Base-by-base conservation (phyloP, 1,140 invertebrate genomes). In the Zaprionus africanus region DNA sequence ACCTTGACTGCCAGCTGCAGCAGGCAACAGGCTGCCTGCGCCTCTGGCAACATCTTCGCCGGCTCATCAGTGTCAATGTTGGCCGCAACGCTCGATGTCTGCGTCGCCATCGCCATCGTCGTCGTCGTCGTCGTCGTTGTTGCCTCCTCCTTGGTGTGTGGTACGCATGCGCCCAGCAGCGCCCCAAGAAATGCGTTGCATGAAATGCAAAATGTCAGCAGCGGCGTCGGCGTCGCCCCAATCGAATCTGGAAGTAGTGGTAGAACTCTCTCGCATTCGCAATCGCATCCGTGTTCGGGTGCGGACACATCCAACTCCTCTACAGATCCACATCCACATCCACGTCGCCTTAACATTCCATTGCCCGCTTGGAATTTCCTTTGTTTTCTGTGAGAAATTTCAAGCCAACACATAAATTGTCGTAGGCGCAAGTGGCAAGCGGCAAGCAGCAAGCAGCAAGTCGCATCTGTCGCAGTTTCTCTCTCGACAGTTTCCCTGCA, bases 201-300 rank as follows among this genome's bases (percentile, higher is more conserved):
- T 82, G 90, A 91, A 91, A 91, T 91, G 90, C 90, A 91, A 91
- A 91, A 91, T 91, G 90, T 91, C 90, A 90, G 84, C 84, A 75
- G 56, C 78, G 76, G 87, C 83, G 46, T 4, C 41, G 15, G 41
- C 15, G 5, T 38, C 36, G 76, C 79, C 79, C 73, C 84, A 90
- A 88, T 88, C 81, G 78, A 63, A 51, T 51, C 64, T 80, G 67
- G 59, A 75, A 61, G 58, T 61, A 17, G 15, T 57, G 46, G 58
- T 13, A 59, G 41, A 51, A 28, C 66, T 60, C 22, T 43, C 53
- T 66, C 28, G 31, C 19, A 54, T 54, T 71, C 62, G 76, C 49
- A 46, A 22, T 19, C 54, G 36, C 46, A 22, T 49, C 81, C 63
- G 70, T 79, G 15, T 88, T 79, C 41, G 36, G 36, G 36, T 15